Base-by-base conservation (phyloP, 2,888 invertebrate genomes). In the Crematogaster levior region DNA sequence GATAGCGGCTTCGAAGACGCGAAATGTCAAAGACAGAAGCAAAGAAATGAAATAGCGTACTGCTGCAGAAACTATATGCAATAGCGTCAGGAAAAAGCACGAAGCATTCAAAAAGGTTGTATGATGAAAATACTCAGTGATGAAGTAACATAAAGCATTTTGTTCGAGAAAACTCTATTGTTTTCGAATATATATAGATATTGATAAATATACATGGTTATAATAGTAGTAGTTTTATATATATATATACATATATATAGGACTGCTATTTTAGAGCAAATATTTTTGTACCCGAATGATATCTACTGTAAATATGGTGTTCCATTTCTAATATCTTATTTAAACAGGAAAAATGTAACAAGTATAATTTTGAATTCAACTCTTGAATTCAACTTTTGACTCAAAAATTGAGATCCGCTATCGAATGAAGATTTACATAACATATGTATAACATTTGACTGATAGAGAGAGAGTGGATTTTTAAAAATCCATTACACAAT, bases 31-130 rank as follows among this genome's bases (percentile, higher is more conserved):
- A 68, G 43, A 43, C 56, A 10, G 10, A 58, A 1, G 21, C 24
- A 56, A 18, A 68, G 24, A 58, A 68, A 79, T 34, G 68, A 58
- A 68, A 68, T 43, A 43, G 12, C 68, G 43, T 21, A 40, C n/a
- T 30, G 10, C 3, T 60, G 15, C 27, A 53, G 56, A 12, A 53
- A 65, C 15, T 27, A 18, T 75, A 66, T 66, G 56, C 43, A 43
- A 56, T 68, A 24, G 43, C 21, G 34, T 34, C 65, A 27, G 37
- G 3, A 65, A 63, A 24, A 27, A 63, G 12, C 21, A 37, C 43
- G 30, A 51, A n/a, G 24, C 27, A 51, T 53, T 63, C 3, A 40
- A 68, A 53, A 72, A 43, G 24, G 12, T 10, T 24, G 34, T n/a
- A 6, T 51, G 21, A 27, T 21, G 9, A 21, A 56, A 34, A 27